A percentile compares a stretch with the other conserved stretches of the same genome.
Conservation (phyloP, 2,888 invertebrate species). For the Carcina quercana region DNA sequence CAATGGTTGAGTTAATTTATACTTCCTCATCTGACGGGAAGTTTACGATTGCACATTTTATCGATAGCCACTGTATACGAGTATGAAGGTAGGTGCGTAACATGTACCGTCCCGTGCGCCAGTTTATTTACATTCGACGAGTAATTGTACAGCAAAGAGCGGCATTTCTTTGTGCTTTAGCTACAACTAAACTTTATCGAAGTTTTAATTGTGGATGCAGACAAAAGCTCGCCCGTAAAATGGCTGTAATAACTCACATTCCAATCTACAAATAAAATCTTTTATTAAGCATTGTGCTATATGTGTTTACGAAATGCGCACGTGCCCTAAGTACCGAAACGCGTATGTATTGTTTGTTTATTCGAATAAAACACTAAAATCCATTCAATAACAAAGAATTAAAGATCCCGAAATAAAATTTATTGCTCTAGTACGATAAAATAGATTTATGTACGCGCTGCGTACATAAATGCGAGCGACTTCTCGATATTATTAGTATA, state of each 20-base stretch:
- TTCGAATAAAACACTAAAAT: conserved; percentile 74
- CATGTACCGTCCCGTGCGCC: conserved; percentile 14
- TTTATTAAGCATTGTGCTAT: conserved; percentile 53
- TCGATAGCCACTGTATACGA: conserved; percentile 59
- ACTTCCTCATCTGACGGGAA: conserved; percentile 64
- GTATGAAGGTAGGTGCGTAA: no score
- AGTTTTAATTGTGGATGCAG: conserved; percentile 68
- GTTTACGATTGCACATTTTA: conserved; percentile 68
- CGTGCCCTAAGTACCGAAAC: conserved; percentile 66
- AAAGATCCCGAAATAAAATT: conserved; percentile 75
- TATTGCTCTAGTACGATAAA: conserved; percentile 72
- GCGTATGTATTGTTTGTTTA: conserved; percentile 72
- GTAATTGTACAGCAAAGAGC: conserved; percentile 56
- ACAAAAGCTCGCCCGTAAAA: conserved; percentile 56
- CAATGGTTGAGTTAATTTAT: conserved; percentile 63
- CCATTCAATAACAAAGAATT: conserved; percentile 75
- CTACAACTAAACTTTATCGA: conserved; percentile 62
- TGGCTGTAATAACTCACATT: conserved; percentile 46
- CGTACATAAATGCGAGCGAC: conserved; percentile 29
- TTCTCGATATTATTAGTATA: conserved; percentile 59
- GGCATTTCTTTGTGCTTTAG: conserved; percentile 61
- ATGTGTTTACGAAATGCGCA: conserved; percentile 54
- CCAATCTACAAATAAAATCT: conserved; percentile 64
- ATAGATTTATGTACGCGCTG: conserved; percentile 69
- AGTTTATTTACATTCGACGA: conserved; percentile 57